phyloP scores from a whole-genome alignment of 2,113 vertebrate genomes.

The Hoplias malabaricus region DNA sequence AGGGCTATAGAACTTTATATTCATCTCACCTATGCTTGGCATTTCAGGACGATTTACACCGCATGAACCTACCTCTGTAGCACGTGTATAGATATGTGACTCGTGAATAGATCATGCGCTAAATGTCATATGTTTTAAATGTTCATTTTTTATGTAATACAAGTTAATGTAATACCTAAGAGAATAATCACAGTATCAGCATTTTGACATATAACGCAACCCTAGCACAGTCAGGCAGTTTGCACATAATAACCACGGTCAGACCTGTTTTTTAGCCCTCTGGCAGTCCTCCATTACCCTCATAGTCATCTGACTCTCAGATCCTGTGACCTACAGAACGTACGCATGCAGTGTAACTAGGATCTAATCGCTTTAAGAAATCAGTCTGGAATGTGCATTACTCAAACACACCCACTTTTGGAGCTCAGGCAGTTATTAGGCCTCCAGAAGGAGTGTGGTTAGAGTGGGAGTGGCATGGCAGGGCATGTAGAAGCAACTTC shows the following conservation, averaged over 20 bases:
- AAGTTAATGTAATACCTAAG: not conserved
- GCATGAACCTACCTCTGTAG: no score
- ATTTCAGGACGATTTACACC: no score
- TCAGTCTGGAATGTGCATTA: conserved; percentile 39
- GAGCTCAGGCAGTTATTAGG: conserved; percentile 31
- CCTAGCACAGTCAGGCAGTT: not conserved
- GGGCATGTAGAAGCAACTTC: conserved; percentile 41
- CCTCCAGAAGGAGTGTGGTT: conserved; percentile 14
- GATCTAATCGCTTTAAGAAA: conserved; percentile 10
- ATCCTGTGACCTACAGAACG: not conserved
- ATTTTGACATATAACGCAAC: not conserved
- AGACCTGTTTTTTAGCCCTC: not conserved
- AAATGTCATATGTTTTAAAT: no score
- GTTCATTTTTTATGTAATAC: no score
- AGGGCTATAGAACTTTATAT: no score
- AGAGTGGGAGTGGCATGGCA: conserved; percentile 6
- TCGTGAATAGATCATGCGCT: no score
- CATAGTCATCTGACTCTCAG: not conserved
- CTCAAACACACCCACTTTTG: conserved; percentile 24
- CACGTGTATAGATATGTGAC: no score
- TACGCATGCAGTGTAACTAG: not conserved
- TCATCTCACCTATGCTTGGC: no score
- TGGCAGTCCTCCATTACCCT: not conserved
- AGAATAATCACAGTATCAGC: not conserved
- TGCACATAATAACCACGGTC: not conserved